A percentile compares a stretch with the other conserved stretches of the same genome.
Evolutionary conservation across 2,888 invertebrate species (phyloP).

Genomic region (Cactoblastis cactorum): DNA sequence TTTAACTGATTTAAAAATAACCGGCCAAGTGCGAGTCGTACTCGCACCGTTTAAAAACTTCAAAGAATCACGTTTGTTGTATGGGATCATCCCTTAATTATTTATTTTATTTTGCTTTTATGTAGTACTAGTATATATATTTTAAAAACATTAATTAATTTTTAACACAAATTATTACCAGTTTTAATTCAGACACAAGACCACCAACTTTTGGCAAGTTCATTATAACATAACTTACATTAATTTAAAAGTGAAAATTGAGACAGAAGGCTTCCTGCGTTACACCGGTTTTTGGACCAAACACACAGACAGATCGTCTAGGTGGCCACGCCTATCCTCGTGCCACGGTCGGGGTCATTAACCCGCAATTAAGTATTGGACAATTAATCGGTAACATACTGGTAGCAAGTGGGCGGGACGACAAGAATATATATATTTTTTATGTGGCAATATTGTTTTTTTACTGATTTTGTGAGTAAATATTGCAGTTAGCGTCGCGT

Average conservation of each 20-base stretch:
- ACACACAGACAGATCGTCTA: slow-evolving; percentile 2
- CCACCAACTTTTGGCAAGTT: neutral
- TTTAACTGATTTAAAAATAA: too few relatives aligned
- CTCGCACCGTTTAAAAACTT: too few relatives aligned
- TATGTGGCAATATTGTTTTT: too few relatives aligned
- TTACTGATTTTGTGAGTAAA: neutral
- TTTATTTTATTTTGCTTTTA: too few relatives aligned
- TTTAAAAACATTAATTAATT: too few relatives aligned
- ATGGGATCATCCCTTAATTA: too few relatives aligned
- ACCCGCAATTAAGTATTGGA: slow-evolving; percentile 2
- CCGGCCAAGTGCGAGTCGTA: too few relatives aligned
- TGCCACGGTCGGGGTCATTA: slow-evolving; percentile 1
- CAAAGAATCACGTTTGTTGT: too few relatives aligned
- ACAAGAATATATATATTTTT: neutral
- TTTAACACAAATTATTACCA: too few relatives aligned
- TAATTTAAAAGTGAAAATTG: slow-evolving; percentile 1
- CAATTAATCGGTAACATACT: slow-evolving; percentile 2
- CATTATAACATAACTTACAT: neutral
- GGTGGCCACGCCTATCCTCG: slow-evolving; percentile 1
- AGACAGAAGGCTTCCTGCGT: neutral
- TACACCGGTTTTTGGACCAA: neutral
- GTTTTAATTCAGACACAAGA: neutral
- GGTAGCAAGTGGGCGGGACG: neutral
- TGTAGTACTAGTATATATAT: too few relatives aligned
- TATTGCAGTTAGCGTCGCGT: too few relatives aligned